A percentile compares a stretch with the other conserved stretches of the same genome.
phyloP scores from a whole-genome alignment of 2,113 vertebrate species.

The Chaetorhynchus papuensis region DNA sequence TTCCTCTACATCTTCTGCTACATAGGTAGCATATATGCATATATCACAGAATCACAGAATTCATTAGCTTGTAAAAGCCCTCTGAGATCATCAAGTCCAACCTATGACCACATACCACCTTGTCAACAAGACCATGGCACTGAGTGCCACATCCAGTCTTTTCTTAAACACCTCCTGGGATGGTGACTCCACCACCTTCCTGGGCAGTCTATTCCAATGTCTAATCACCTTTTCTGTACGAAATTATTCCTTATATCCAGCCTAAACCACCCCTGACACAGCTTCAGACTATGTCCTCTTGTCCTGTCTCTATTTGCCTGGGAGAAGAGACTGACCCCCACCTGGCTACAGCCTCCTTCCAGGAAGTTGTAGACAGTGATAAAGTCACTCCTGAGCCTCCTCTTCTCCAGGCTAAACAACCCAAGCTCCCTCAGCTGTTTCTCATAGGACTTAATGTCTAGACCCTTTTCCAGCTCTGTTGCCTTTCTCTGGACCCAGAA shows the following conservation, averaged over 20 bases:
- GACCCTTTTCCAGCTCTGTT: neutral
- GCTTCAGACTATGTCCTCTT: neutral
- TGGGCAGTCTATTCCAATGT: neutral
- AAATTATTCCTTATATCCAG: neutral
- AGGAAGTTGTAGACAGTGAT: neutral
- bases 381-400: neutral
- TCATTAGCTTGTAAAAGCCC: neutral
- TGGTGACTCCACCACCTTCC: rapidly evolving
- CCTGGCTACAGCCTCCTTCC: no score
- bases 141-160: neutral
- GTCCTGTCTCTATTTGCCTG: no score
- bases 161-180: neutral
- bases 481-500: neutral
- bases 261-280: neutral
- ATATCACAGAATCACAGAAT: neutral
- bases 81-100: neutral
- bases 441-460: neutral
- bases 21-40: neutral
- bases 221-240: neutral
- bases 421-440: neutral
- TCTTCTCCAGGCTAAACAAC: neutral
- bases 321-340: rapidly evolving
- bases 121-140: neutral
- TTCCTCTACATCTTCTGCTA: neutral
- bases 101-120: neutral